Percentiles rank a stretch among this genome's conserved stretches.
These are phyloP conservation scores for Sericinus montela DNA, from an alignment of 2,888 invertebrate species.

Conservation along the genomic window DNA sequence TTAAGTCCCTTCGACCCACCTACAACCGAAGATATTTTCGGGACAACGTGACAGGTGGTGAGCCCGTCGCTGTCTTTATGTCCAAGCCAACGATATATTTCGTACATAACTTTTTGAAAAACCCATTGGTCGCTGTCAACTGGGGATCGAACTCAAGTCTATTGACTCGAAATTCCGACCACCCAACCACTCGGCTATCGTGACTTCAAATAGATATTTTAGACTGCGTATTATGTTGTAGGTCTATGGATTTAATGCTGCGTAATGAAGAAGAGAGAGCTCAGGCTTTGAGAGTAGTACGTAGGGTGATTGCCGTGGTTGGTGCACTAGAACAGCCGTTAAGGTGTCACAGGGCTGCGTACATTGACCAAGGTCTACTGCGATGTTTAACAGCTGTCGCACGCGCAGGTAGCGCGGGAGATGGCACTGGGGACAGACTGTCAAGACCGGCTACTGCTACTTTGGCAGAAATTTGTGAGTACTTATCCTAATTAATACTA, in stretches of 20 bases:
- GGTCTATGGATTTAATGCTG: constrained; percentile 93
- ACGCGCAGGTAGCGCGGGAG: constrained; percentile 86
- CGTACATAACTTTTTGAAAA: too few relatives aligned
- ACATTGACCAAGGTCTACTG: constrained; percentile 87
- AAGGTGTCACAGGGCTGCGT: constrained; percentile 81
- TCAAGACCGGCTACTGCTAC: constrained; percentile 92
- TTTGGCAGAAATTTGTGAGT: constrained; percentile 90
- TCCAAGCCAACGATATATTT: too few relatives aligned
- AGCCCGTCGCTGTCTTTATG: too few relatives aligned
- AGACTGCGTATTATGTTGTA: constrained; percentile 46
- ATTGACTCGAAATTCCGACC: too few relatives aligned
- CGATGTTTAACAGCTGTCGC: constrained; percentile 90
- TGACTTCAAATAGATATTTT: too few relatives aligned
- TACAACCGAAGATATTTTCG: too few relatives aligned
- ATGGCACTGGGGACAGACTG: constrained; percentile 86
- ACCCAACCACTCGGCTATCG: too few relatives aligned
- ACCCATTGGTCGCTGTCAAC: too few relatives aligned
- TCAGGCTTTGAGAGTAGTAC: constrained; percentile 92
- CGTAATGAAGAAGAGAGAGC: constrained; percentile 95
- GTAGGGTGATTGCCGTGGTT: constrained; percentile 70
- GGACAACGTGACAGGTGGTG: too few relatives aligned
- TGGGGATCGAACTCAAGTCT: too few relatives aligned
- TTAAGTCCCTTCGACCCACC: too few relatives aligned
- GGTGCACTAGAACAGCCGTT: constrained; percentile 82
- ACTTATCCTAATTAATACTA: too few relatives aligned